Evolutionary conservation across 1,140 invertebrate species (phyloP), one percentile per base, ranked within the genome.

Genomic region (Apis cerana): DNA sequence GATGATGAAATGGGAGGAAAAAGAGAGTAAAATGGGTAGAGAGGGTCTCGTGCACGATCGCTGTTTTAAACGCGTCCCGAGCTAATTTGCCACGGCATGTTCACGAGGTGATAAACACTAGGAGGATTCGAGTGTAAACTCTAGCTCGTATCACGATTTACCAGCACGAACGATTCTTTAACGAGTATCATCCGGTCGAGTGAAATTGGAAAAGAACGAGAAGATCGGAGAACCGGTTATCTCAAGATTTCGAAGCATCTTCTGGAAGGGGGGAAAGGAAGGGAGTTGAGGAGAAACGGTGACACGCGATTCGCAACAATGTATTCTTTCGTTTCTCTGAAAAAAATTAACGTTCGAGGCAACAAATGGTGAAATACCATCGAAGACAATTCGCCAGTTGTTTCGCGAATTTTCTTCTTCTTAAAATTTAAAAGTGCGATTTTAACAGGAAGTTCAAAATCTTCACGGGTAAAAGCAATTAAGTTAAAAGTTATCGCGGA

Each of bases 91-190:
- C 83, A 90, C 88, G 86, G 86, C 85, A 79, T 86, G 89, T 92
- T 88, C 86, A 87, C 86, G 87, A 91, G 91, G 91, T 92, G 92
- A 92, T 92, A 92, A 92, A 92, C 91, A 90, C 91, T 90, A 85
- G 85, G 84, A 43, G 80, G 72, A 83, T 79, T 79, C 77, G 70
- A 74, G 80, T 79, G 67, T 87, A 80, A 83, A 83, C 64, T 59
- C 68, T 75, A 27, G 58, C 58, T 67, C n/a, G 62, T 76, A 82
- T 58, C 33, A 23, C 48, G 74, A 59, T 81, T 56, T 79, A 64
- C 68, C 67, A 59, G 68, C 85, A 82, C 76, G 82, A 86, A 79
- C 86, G 75, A 71, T 48, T 27, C 85, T 77, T 87, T 87, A 87
- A 87, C 72, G 85, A 86, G 81, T 86, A 77, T 74, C 50, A 52